Base-by-base conservation (phyloP, 2,888 invertebrate species). In the Ommatoiulus sabulosus region DNA sequence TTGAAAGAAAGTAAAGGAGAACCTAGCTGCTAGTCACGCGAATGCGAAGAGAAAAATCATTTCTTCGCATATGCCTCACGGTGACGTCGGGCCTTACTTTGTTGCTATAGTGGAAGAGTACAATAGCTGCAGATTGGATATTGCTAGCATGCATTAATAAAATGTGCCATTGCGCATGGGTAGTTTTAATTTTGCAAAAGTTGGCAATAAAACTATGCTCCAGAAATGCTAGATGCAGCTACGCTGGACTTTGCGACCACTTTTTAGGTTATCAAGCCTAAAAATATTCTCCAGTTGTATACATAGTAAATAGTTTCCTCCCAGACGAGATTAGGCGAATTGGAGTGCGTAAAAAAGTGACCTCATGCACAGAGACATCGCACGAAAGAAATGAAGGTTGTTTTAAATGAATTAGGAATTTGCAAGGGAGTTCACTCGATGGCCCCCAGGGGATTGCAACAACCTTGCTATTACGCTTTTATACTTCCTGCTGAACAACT, bases 351-450 rank as follows among this genome's bases (percentile, higher is more conserved):
- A 63, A 63, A 63, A 63, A 63, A 63, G 52, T 20, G 63, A 63
- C 63, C 63, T 63, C 63, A 17, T 63, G 20, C 63, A n/a, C 12
- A 6, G n/a, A 63, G 63, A 63, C 63, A 63, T 63, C 63, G 20
- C 63, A 20, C 20, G 63, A 63, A 63, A 63, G 63, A 63, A 63
- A 63, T 63, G 63, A 63, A 63, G 63, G 63, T 63, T 63, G 63
- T n/a, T 63, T 63, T 63, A 63, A 63, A 63, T 63, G 63, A 63
- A 63, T 63, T 63, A 63, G 63, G 20, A 63, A 63, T 63, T 63
- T 52, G n/a, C 46, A 46, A 46, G 63, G 12, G 52, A 63, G 63
- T 63, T 63, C 63, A 63, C 63, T 63, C 63, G 63, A 63, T 63
- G n/a, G 63, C 20, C 63, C 63, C n/a, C n/a, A 15, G 17, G 20